Conservation (phyloP, 2,113 vertebrate species). For the Manacus vitellinus region DNA sequence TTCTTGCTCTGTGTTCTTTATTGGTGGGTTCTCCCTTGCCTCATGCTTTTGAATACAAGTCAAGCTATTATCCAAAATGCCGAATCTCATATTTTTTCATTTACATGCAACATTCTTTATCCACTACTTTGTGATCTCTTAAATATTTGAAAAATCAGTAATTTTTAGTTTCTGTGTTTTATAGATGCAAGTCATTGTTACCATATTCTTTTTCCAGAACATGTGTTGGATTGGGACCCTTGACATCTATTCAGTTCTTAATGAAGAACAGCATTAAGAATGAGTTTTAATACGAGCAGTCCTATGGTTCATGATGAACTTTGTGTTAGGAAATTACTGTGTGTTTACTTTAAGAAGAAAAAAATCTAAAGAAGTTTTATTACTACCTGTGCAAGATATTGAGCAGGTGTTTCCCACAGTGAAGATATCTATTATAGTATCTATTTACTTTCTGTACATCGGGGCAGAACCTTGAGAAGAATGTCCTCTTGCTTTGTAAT, state of each 20-base stretch:
- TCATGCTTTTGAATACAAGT: background rate
- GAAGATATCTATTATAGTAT: background rate
- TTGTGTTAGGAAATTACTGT: background rate
- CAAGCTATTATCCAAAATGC: background rate
- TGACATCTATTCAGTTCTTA: background rate
- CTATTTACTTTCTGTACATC: background rate
- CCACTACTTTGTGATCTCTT: background rate
- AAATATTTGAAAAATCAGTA: background rate
- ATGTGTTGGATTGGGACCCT: background rate
- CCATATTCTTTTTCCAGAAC: background rate
- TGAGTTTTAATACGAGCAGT: background rate
- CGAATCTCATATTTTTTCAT: background rate
- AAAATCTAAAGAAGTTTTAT: background rate
- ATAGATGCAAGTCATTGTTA: background rate
- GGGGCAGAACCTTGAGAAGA: background rate
- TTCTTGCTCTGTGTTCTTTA: background rate
- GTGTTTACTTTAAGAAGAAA: background rate
- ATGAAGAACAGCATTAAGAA: background rate
- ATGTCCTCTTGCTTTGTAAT: background rate
- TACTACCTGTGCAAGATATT: background rate
- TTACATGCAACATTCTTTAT: background rate
- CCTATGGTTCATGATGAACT: background rate
- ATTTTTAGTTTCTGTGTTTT: background rate
- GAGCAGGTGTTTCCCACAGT: background rate
- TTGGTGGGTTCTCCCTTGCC: background rate